Evolutionary conservation across 2,797 vertebrate species (phyloP).

Genomic region (Tadarida brasiliensis): DNA sequence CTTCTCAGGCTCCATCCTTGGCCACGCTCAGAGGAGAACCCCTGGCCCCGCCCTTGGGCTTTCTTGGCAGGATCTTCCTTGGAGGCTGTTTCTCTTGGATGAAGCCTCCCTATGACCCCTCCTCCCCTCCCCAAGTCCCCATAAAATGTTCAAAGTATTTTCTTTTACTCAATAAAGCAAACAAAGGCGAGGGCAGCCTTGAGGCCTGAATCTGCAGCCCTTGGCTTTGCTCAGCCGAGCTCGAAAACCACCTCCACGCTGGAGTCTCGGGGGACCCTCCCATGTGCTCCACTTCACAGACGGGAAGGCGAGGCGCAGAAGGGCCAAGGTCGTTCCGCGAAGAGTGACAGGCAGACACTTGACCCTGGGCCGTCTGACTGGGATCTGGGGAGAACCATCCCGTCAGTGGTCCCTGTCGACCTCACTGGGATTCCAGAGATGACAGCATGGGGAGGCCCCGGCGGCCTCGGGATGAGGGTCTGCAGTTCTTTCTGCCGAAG

Average conservation of each 20-base stretch:
- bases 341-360: neutral
- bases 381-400: neutral
- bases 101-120: conserved; percentile 85
- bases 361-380: neutral
- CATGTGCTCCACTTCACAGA: neutral
- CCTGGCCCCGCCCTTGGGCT: conserved; percentile 21
- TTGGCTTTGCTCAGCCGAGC: conserved; percentile 70
- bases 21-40: neutral
- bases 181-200: conserved; percentile 83
- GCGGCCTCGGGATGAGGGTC: neutral
- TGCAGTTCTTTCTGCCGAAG: neutral
- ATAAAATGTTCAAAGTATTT: conserved; percentile 88
- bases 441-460: too few species aligned
- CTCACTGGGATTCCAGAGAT: neutral
- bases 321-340: neutral
- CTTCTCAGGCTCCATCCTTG: neutral
- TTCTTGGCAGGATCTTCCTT: conserved; percentile 72
- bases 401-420: neutral
- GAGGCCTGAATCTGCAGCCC: conserved; percentile 73
- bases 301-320: neutral
- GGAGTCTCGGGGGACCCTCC: neutral
- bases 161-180: conserved; percentile 88
- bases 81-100: conserved; percentile 87
- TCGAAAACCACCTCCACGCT: neutral
- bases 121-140: conserved; percentile 82